phyloP scores from a whole-genome alignment of 2,113 vertebrate genomes.

The Larimichthys crocea region DNA sequence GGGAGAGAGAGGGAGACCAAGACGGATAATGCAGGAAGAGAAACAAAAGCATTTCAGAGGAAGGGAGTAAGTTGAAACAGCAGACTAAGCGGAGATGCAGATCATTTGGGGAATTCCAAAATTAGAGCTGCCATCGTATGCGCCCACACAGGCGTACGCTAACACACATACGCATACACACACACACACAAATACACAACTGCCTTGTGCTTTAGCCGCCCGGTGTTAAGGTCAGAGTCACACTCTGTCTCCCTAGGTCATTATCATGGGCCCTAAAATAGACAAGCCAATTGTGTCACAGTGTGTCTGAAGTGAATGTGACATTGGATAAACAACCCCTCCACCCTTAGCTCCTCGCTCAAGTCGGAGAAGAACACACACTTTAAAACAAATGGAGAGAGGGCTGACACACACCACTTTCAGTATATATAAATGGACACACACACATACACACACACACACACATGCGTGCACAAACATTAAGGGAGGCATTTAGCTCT shows the following conservation, averaged over 20 bases:
- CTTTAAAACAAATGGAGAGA: slow-evolving; percentile 57
- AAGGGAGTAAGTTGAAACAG: slow-evolving; percentile 75
- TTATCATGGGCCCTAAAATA: slow-evolving; percentile 78
- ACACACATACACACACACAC: slow-evolving; percentile 18
- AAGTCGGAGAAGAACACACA: slow-evolving; percentile 37
- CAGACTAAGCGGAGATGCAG: slow-evolving; percentile 74
- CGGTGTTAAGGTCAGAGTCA: slow-evolving; percentile 78
- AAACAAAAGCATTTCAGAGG: slow-evolving; percentile 73
- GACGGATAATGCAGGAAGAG: slow-evolving; percentile 67
- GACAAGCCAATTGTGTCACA: slow-evolving; percentile 75
- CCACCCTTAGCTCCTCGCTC: slow-evolving; percentile 61
- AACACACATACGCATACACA: slow-evolving; percentile 38
- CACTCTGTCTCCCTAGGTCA: slow-evolving; percentile 79
- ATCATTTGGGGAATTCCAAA: slow-evolving; percentile 82
- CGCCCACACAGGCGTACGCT: slow-evolving; percentile 40
- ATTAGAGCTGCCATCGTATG: slow-evolving; percentile 70
- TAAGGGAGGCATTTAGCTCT: slow-evolving; percentile 72
- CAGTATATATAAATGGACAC: slow-evolving; percentile 27
- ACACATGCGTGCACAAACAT: slow-evolving; percentile 37
- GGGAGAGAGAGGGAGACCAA: slow-evolving; percentile 24
- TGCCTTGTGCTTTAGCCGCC: slow-evolving; percentile 51
- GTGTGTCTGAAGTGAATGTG: slow-evolving; percentile 74
- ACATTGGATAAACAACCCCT: slow-evolving; percentile 77
- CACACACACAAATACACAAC: not conserved
- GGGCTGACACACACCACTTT: not conserved